Conservation (phyloP, 2,113 vertebrate genomes). For the Xiphophorus couchianus region DNA sequence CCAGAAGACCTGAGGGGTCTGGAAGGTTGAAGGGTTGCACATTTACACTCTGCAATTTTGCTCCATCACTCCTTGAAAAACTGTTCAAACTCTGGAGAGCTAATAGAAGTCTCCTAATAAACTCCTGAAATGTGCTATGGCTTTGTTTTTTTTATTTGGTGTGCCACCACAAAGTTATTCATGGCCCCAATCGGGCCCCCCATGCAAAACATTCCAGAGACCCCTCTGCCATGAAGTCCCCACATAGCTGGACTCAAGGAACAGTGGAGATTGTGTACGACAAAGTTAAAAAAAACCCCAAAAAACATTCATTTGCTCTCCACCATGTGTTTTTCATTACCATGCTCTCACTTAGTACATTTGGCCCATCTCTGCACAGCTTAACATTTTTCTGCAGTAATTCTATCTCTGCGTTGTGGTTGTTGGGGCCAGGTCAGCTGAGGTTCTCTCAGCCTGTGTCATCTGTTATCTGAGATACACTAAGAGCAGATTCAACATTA, state of each 20-base stretch:
- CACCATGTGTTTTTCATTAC: slow-evolving; percentile 72
- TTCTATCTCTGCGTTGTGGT: slow-evolving; percentile 61
- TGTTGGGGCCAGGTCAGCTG: slow-evolving; percentile 33
- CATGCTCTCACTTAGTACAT: slow-evolving; percentile 15
- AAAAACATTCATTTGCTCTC: slow-evolving; percentile 35
- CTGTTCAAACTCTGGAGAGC: too few species aligned
- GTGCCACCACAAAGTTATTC: neutral
- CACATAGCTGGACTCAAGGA: slow-evolving; percentile 29
- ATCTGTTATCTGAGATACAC: slow-evolving; percentile 22
- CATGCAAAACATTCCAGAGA: neutral
- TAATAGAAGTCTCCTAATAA: neutral
- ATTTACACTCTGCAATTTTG: too few species aligned
- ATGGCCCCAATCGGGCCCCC: neutral
- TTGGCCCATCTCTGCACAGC: slow-evolving; percentile 29
- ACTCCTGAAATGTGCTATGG: neutral
- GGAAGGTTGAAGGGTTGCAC: too few species aligned
- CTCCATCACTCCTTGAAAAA: too few species aligned
- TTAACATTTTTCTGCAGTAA: slow-evolving; percentile 68
- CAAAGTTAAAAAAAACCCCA: neutral
- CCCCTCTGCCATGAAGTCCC: slow-evolving; percentile 14
- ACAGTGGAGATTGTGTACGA: slow-evolving; percentile 36
- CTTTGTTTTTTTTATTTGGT: neutral
- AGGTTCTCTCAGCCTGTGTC: slow-evolving; percentile 34
- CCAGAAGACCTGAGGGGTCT: too few species aligned
- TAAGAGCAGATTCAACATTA: neutral